Percentiles rank a stretch among this genome's conserved stretches.
Evolutionary conservation across 1,140 invertebrate genomes (phyloP).

Genomic region (Neotoxoptera formosana): DNA sequence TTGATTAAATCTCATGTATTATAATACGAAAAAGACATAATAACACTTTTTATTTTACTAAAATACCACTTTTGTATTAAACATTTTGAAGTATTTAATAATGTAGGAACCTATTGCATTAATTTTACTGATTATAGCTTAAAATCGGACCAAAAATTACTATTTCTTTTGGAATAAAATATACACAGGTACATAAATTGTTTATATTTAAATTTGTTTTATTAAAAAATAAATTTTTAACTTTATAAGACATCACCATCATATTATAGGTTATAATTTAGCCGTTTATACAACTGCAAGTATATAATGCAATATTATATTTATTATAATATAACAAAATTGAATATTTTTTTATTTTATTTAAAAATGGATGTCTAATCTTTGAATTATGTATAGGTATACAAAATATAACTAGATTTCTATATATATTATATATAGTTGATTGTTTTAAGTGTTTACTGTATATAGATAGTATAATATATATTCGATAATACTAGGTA

Average conservation of each 20-base stretch:
- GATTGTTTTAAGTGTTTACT: not conserved
- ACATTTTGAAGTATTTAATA: not conserved
- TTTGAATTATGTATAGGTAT: not conserved
- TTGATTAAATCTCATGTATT: too few relatives aligned
- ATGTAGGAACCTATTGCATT: too few relatives aligned
- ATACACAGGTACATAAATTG: not conserved
- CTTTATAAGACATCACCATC: too few relatives aligned
- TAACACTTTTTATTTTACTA: not conserved
- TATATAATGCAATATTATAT: not conserved
- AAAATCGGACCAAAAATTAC: not conserved
- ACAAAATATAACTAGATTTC: not conserved
- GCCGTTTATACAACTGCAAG: not conserved
- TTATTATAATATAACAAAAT: not conserved
- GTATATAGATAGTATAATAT: not conserved
- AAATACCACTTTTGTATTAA: not conserved
- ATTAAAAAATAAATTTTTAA: not conserved
- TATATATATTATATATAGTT: too few relatives aligned
- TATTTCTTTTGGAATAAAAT: not conserved
- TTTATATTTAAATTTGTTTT: not conserved
- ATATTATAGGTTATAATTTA: not conserved
- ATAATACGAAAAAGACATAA: too few relatives aligned
- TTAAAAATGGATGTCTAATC: not conserved
- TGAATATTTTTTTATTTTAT: not conserved
- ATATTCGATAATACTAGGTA: not conserved
- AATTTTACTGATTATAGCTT: not conserved